Evolutionary conservation across 2,888 invertebrate species (phyloP).

Genomic region (Volucella inanis): DNA sequence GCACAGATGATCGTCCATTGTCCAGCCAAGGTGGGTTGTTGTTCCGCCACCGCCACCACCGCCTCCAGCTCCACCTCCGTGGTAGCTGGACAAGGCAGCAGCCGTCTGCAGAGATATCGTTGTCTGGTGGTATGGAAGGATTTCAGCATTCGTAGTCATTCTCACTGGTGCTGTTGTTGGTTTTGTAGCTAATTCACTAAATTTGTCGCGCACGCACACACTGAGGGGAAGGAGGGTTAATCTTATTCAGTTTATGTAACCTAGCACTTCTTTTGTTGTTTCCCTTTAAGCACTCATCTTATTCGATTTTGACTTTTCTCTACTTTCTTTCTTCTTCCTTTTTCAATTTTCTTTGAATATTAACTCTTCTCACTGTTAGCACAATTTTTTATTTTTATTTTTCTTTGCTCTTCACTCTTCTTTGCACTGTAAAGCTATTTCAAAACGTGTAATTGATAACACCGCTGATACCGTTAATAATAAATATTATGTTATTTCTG

Average conservation of each 20-base stretch:
- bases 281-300: constrained; percentile 51
- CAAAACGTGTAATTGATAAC: constrained; percentile 41
- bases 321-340: constrained; percentile 9
- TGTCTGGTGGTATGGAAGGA: constrained; percentile 82
- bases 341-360: neutral
- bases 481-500: neutral
- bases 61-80: constrained; percentile 78
- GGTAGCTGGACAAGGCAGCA: constrained; percentile 81
- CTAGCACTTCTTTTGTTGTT: constrained; percentile 39
- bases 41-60: constrained; percentile 77
- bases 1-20: constrained; percentile 80
- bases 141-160: constrained; percentile 82
- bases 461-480: constrained; percentile 47
- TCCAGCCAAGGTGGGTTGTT: constrained; percentile 78
- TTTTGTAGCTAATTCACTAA: constrained; percentile 3
- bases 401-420: constrained; percentile 1
- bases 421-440: constrained; percentile 23
- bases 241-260: constrained; percentile 53
- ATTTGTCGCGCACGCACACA: constrained; percentile 26
- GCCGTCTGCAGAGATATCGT: constrained; percentile 81
- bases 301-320: constrained; percentile 11
- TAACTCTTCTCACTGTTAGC: constrained; percentile 49
- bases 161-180: constrained; percentile 34
- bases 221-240: constrained; percentile 6
- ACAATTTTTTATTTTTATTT: constrained; percentile 20